These are phyloP conservation scores for Drosophila melanosoma DNA, from an alignment of 2,888 invertebrate species.

Conservation along the genomic window DNA sequence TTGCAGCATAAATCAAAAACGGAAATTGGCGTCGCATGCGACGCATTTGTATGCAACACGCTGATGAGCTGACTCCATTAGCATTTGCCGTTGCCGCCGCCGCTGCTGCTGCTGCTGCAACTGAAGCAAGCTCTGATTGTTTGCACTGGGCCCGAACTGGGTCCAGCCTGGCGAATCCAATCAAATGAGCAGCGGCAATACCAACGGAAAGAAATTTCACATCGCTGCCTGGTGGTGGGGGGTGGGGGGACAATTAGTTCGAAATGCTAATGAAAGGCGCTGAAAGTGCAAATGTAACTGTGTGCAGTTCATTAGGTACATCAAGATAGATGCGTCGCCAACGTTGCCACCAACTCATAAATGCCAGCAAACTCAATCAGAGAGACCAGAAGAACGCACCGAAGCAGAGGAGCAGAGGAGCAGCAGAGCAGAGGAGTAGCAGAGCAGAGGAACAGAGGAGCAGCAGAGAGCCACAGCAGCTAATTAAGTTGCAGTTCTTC, in stretches of 20 bases:
- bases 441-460: neutral
- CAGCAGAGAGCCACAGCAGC: conserved; percentile 24
- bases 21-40: conserved; percentile 64
- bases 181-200: conserved; percentile 58
- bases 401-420: too few relatives aligned
- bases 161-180: conserved; percentile 64
- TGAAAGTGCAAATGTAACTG: conserved; percentile 40
- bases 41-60: conserved; percentile 58
- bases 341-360: conserved; percentile 1
- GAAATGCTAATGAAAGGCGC: conserved; percentile 73
- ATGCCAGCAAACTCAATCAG: neutral
- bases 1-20: conserved; percentile 70
- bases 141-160: conserved; percentile 52
- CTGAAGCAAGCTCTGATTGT: conserved; percentile 61
- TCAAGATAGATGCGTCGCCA: conserved; percentile 41
- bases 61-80: conserved; percentile 74
- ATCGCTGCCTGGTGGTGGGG: conserved; percentile 4
- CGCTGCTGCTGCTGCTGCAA: conserved; percentile 1
- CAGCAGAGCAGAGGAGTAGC: neutral
- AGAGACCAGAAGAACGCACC: conserved; percentile 11
- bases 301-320: conserved; percentile 67
- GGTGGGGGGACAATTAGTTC: conserved; percentile 59
- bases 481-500: conserved; percentile 70
- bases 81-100: conserved; percentile 52
- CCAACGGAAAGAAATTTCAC: conserved; percentile 47